A percentile compares a stretch with the other conserved stretches of the same genome.
These are phyloP conservation scores for Anagyrus pseudococci DNA, from an alignment of 2,888 invertebrate genomes.

Conservation along the genomic window DNA sequence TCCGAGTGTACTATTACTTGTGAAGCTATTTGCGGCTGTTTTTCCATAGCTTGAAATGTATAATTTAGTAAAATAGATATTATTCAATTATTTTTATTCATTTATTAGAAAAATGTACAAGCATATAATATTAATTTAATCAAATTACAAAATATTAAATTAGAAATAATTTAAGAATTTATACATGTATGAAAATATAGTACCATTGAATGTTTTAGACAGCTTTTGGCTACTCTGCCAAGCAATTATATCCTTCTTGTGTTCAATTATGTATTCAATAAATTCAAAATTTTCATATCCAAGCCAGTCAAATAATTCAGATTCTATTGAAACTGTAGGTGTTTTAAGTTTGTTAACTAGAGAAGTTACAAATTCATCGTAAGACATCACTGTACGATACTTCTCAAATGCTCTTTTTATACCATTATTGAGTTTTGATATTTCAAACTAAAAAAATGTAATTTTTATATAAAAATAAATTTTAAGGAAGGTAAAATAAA, in stretches of 20 bases:
- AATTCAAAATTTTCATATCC: conserved; percentile 74
- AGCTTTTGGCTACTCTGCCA: conserved; percentile 41
- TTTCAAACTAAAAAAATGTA: conserved; percentile 66
- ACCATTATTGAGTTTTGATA: conserved; percentile 65
- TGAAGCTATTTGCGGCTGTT: conserved; percentile 73
- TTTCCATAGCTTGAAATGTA: conserved; percentile 53
- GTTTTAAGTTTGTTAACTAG: conserved; percentile 68
- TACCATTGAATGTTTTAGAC: conserved; percentile 36
- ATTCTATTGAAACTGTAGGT: conserved; percentile 70
- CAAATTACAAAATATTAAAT: too few relatives aligned
- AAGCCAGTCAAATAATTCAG: conserved; percentile 85
- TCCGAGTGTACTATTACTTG: conserved; percentile 86
- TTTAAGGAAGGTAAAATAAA: not conserved
- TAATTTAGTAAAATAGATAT: not conserved
- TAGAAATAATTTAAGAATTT: too few relatives aligned
- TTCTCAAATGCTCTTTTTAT: conserved; percentile 65
- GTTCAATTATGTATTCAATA: conserved; percentile 53
- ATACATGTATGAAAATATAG: too few relatives aligned
- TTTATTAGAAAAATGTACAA: too few relatives aligned
- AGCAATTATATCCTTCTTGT: conserved; percentile 48
- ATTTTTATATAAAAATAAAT: conserved; percentile 31
- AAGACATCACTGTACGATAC: conserved; percentile 62
- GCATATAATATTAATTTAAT: too few relatives aligned
- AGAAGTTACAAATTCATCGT: conserved; percentile 68
- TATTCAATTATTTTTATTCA: too few relatives aligned